Evolutionary conservation across 1,140 invertebrate species (phyloP), one percentile per base, ranked within the genome.

Genomic region (Paracyclopina nana): DNA sequence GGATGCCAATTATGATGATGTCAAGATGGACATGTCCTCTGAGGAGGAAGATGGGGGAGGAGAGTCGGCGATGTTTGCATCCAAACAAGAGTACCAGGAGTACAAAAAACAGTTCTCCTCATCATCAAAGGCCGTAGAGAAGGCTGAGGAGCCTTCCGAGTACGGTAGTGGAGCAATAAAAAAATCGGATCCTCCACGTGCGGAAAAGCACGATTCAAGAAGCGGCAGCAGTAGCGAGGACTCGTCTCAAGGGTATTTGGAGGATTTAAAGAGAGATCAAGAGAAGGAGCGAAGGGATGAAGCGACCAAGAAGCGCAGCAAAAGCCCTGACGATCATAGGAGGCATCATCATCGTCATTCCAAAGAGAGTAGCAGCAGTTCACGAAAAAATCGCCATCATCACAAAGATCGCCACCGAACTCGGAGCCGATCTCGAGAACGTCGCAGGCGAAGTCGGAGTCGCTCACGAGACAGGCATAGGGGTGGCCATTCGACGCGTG

Each of bases 1-100:
- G 20, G 40, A 42, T 22, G 40, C 24, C 40, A 42, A 42, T 22
- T 42, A 42, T 42, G 40, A 42, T 42, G 40, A 42, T 42, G 40
- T 42, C 6, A 42, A 42, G n/a, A 42, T 42, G 40, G 40, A 42
- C 40, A 42, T 42, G 40, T 42, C 40, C 6, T 42, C 40, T 6
- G 40, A 42, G 6, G 14, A 42, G 14, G 40, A 42, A 42, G 20
- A 42, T 22, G n/a, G n/a, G n/a, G n/a, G n/a, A n/a, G n/a, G n/a
- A n/a, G n/a, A n/a, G n/a, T n/a, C n/a, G n/a, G n/a, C n/a, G n/a
- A n/a, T n/a, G n/a, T n/a, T n/a, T n/a, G n/a, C n/a, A n/a, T n/a
- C n/a, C n/a, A n/a, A n/a, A n/a, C n/a, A n/a, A n/a, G n/a, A n/a
- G n/a, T n/a, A n/a, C n/a, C n/a, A n/a, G n/a, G n/a, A n/a, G n/a